phyloP scores from a whole-genome alignment of 2,797 vertebrate genomes.

The Girardinus metallicus region DNA sequence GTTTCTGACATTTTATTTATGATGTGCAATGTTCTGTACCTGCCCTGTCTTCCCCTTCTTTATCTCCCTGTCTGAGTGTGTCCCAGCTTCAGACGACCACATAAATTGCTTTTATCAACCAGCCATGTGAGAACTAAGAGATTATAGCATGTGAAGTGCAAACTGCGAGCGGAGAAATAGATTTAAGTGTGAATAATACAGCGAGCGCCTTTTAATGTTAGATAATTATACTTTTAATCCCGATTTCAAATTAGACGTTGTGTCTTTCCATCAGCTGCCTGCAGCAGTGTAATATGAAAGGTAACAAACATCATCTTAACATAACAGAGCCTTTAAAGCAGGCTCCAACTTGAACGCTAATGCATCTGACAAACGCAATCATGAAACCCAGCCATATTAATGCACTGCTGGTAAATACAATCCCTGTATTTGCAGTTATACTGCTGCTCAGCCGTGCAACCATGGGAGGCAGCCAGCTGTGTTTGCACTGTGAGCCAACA shows the following conservation, averaged over 20 bases:
- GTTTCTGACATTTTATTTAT: slow-evolving; percentile 80
- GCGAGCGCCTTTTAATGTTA: not conserved
- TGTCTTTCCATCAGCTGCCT: slow-evolving; percentile 3
- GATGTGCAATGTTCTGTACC: slow-evolving; percentile 66
- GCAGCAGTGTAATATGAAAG: slow-evolving; percentile 21
- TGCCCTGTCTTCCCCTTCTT: slow-evolving; percentile 42
- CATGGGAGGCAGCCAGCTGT: slow-evolving; percentile 67
- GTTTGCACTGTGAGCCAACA: slow-evolving; percentile 55
- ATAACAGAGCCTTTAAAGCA: slow-evolving; percentile 35
- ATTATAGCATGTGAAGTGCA: not conserved
- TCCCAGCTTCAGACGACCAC: slow-evolving; percentile 11
- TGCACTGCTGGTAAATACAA: slow-evolving; percentile 29
- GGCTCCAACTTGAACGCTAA: slow-evolving; percentile 30
- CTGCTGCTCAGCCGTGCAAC: slow-evolving; percentile 59
- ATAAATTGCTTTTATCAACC: slow-evolving; percentile 22
- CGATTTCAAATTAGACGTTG: slow-evolving; percentile 1
- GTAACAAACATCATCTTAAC: slow-evolving; percentile 28
- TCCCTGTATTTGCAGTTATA: slow-evolving; percentile 38
- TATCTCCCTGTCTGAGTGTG: slow-evolving; percentile 41
- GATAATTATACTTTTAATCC: not conserved
- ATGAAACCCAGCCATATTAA: slow-evolving; percentile 44
- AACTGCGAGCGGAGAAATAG: not conserved
- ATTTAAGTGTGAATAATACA: not conserved
- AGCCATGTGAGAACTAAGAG: not conserved
- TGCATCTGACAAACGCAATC: slow-evolving; percentile 38